Evolutionary conservation across 2,113 vertebrate genomes (phyloP).

Genomic region (Coryphaenoides rupestris): DNA sequence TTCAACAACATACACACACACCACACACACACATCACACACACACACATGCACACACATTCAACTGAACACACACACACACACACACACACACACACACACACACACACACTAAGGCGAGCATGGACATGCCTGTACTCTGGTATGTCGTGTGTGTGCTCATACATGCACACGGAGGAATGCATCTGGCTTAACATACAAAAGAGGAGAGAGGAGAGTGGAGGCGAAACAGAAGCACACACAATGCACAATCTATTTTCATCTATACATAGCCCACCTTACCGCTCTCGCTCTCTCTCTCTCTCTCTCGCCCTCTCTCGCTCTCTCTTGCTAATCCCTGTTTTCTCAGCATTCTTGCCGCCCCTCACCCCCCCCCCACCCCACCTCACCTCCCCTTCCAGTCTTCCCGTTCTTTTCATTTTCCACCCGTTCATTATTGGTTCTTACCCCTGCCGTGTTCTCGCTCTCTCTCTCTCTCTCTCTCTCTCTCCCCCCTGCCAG

Average conservation of each 20-base stretch:
- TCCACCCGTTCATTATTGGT: conserved; percentile 50
- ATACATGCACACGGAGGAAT: too few species aligned
- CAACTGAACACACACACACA: not conserved
- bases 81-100: not conserved
- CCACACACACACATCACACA: not conserved
- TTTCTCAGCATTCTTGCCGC: conserved; percentile 43
- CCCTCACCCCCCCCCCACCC: conserved; percentile 9
- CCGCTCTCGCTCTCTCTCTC: too few species aligned
- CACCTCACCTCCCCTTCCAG: conserved; percentile 26
- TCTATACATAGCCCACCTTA: conserved; percentile 29
- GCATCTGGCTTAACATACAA: too few species aligned
- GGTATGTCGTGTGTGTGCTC: too few species aligned
- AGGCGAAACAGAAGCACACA: not conserved
- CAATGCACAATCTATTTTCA: conserved; percentile 57
- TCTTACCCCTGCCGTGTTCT: conserved; percentile 43
- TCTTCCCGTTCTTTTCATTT: conserved; percentile 51
- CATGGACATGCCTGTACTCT: not conserved
- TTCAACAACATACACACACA: too few species aligned
- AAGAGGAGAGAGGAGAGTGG: too few species aligned
- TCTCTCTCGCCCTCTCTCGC: too few species aligned
- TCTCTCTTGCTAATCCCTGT: conserved; percentile 43
- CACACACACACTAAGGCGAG: not conserved
- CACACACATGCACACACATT: not conserved
- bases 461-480: conserved; percentile 21
- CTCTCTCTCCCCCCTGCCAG: conserved; percentile 36